Base-by-base conservation (phyloP, 2,888 invertebrate species). In the Stegophylla sp. region DNA sequence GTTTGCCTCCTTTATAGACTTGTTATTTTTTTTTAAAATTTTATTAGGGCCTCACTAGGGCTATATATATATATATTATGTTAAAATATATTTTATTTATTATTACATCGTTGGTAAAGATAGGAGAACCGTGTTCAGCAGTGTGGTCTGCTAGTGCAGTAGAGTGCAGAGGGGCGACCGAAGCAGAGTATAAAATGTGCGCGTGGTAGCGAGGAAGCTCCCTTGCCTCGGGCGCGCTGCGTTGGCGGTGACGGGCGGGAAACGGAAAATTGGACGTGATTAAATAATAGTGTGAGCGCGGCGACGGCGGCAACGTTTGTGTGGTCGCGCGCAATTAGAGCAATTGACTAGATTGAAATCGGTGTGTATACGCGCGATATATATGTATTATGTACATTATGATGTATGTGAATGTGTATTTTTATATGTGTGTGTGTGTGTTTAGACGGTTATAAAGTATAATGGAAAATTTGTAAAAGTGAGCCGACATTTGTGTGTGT, bases 331-430 rank as follows among this genome's bases (percentile, higher is more conserved):
- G 76, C 77, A 77, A 77, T 77, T 77, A 77, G 66, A 67, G 45
- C 77, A 77, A 77, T 77, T 77, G 77, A 77, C 67, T 56, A 67
- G 67, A 67, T 77, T 77, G 56, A 56, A 77, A 77, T 77, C 77
- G 66, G 67, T 48, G n/a, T 63, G 34, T 17, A 34, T 56, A n/a
- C n/a, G n/a, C n/a, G n/a, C n/a, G n/a, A n/a, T n/a, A n/a, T n/a
- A n/a, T n/a, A n/a, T n/a, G n/a, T n/a, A n/a, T n/a, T n/a, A n/a
- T n/a, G n/a, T n/a, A n/a, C n/a, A n/a, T n/a, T n/a, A 20, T 34
- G 34, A n/a, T 45, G 45, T 45, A 12, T 10, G 45, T 15, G n/a
- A n/a, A n/a, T n/a, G n/a, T n/a, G n/a, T n/a, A n/a, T n/a, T n/a
- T n/a, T n/a, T n/a, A n/a, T n/a, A 34, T 53, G 20, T 53, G 53